phyloP scores from a whole-genome alignment of 92 coral and sea anemone genomes.

The Scolanthus callimorphus region DNA sequence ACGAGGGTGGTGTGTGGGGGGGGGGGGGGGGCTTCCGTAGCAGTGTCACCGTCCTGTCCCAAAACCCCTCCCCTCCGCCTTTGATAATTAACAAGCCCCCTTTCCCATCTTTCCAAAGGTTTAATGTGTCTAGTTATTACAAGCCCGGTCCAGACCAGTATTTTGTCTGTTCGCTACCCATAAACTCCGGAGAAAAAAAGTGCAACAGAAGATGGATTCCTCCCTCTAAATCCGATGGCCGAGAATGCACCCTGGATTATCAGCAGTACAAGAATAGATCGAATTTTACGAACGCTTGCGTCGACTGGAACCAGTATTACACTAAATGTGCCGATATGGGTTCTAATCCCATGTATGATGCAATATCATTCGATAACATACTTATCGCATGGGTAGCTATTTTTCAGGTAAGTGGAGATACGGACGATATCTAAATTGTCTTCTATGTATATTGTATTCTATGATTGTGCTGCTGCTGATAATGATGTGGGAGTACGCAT shows the following conservation, averaged over 20 bases:
- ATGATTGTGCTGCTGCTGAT: too few relatives aligned
- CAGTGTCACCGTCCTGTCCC: too few relatives aligned
- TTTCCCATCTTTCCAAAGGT: too few relatives aligned
- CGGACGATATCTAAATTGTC: too few relatives aligned
- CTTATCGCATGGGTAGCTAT: slow-evolving; percentile 96
- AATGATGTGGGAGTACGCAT: too few relatives aligned
- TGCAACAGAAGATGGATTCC: slow-evolving; percentile 44
- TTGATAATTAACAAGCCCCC: too few relatives aligned
- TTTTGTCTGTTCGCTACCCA: slow-evolving; percentile 73
- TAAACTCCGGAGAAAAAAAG: slow-evolving; percentile 47
- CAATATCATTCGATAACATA: slow-evolving; percentile 94
- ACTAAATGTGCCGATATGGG: slow-evolving; percentile 55
- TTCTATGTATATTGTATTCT: too few relatives aligned
- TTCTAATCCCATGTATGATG: slow-evolving; percentile 63
- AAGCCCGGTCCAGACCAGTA: slow-evolving; percentile 60
- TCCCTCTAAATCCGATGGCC: slow-evolving; percentile 19
- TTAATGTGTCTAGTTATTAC: slow-evolving; percentile 67
- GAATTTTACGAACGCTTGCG: slow-evolving; percentile 67
- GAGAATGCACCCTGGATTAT: slow-evolving; percentile 45
- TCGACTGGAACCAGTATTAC: slow-evolving; percentile 91
- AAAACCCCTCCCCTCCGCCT: too few relatives aligned
- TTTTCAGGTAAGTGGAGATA: slow-evolving; percentile 65
- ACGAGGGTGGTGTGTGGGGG: too few relatives aligned
- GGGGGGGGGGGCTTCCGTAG: too few relatives aligned
- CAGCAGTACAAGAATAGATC: slow-evolving; percentile 36